Evolutionary conservation across 1,140 invertebrate species (phyloP).

Genomic region (Gonioctena quinquepunctata): DNA sequence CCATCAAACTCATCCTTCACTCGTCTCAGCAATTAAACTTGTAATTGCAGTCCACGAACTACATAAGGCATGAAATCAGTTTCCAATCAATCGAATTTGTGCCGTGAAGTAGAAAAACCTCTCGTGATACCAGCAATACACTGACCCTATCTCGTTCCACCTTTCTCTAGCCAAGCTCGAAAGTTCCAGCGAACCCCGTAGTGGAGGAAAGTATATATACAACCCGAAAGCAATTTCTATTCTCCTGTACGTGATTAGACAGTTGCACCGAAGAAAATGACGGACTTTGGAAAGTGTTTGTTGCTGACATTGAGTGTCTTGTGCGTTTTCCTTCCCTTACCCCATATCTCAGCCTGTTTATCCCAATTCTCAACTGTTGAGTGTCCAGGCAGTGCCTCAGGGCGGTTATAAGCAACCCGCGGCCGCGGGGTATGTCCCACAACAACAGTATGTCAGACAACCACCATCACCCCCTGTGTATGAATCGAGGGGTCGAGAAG

Average conservation of each 20-base stretch:
- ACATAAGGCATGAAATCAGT: not conserved
- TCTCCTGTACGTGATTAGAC: not conserved
- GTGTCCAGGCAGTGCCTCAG: slow-evolving; percentile 2
- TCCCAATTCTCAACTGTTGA: not conserved
- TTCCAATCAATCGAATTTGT: not conserved
- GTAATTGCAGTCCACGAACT: not conserved
- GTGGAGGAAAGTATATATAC: slow-evolving; percentile 10
- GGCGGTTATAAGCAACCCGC: not conserved
- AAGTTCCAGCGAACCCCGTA: not conserved
- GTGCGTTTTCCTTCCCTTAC: not conserved
- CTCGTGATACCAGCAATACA: slow-evolving; percentile 3
- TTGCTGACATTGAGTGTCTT: not conserved
- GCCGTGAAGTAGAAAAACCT: not conserved
- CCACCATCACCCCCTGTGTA: not conserved
- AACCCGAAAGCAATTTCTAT: not conserved
- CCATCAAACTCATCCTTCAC: not conserved
- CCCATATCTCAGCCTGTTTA: slow-evolving; percentile 4
- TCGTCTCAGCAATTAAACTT: not conserved
- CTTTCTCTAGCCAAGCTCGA: slow-evolving; percentile 3
- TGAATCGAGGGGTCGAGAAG: not conserved
- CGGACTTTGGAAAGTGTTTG: not conserved
- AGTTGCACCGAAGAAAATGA: not conserved
- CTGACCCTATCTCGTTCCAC: slow-evolving; percentile 1
- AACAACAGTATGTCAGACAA: slow-evolving; percentile 5
- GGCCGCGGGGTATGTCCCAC: not conserved